These are phyloP conservation scores for Lacerta bilineata DNA, from an alignment of 2,797 vertebrate genomes.

Conservation along the genomic window DNA sequence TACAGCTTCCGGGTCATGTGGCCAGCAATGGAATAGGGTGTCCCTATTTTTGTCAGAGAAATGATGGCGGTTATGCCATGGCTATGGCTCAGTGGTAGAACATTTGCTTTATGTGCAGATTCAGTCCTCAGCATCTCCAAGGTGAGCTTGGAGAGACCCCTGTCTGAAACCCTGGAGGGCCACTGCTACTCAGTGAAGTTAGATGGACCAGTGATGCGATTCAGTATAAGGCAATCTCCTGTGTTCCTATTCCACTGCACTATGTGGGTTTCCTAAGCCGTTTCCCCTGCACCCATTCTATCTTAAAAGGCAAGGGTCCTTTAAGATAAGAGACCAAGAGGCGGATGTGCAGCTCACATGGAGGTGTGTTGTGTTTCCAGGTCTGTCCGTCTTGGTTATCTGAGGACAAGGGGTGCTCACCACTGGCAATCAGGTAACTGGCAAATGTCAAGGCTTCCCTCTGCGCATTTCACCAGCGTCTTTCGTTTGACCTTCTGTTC, in stretches of 20 bases:
- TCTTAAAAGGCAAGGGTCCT: background rate
- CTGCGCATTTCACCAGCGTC: background rate
- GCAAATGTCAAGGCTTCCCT: slow-evolving; percentile 27
- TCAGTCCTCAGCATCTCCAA: too few relatives aligned
- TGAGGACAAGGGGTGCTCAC: background rate
- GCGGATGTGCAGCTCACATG: background rate
- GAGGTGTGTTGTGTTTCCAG: background rate
- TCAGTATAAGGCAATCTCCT: too few relatives aligned
- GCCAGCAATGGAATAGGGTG: too few relatives aligned
- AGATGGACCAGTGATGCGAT: too few relatives aligned
- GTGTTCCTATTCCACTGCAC: background rate
- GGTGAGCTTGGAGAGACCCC: too few relatives aligned
- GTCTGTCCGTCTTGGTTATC: background rate
- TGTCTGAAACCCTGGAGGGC: too few relatives aligned
- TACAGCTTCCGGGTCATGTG: too few relatives aligned
- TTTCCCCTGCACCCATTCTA: background rate
- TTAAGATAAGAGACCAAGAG: background rate
- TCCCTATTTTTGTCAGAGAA: too few relatives aligned
- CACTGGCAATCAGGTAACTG: background rate
- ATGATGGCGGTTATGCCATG: too few relatives aligned
- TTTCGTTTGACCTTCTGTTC: slow-evolving; percentile 20
- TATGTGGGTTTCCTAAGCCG: background rate
- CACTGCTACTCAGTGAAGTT: too few relatives aligned
- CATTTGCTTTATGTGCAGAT: too few relatives aligned
- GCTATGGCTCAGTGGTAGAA: too few relatives aligned